phyloP scores from a whole-genome alignment of 2,888 invertebrate genomes.

The Caenorhabditis uteleia region DNA sequence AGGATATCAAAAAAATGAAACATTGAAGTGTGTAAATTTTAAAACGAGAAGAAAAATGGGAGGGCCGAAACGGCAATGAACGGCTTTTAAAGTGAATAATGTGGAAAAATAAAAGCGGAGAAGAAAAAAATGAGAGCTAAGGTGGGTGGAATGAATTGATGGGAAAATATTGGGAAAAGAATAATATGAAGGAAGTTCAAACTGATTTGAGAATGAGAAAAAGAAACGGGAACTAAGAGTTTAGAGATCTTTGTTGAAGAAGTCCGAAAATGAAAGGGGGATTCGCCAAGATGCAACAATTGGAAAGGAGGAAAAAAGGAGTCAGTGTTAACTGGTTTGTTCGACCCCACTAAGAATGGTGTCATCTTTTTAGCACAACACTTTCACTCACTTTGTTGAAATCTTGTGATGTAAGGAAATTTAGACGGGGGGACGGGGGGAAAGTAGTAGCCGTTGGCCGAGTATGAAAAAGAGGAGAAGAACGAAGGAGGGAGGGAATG shows the following conservation, averaged over 20 bases:
- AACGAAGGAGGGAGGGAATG: not conserved
- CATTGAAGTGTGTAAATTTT: constrained; percentile 8
- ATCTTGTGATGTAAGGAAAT: not conserved
- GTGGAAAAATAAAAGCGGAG: too few species aligned
- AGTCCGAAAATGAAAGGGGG: too few species aligned
- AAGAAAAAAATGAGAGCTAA: too few species aligned
- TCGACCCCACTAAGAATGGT: not conserved
- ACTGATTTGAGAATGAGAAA: too few species aligned
- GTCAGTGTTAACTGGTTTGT: constrained; percentile 2
- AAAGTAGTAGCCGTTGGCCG: not conserved
- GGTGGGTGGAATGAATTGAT: too few species aligned
- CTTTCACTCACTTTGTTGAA: not conserved
- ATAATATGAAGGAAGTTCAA: too few species aligned
- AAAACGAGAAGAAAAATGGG: constrained; percentile 14
- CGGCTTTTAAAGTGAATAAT: too few species aligned
- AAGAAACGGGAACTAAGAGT: too few species aligned
- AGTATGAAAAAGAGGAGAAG: not conserved
- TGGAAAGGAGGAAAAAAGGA: not conserved
- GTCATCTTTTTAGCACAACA: not conserved
- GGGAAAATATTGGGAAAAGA: too few species aligned
- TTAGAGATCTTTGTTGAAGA: too few species aligned
- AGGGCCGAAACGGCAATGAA: constrained; percentile 18
- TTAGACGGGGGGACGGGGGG: not conserved
- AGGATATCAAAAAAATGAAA: too few species aligned
- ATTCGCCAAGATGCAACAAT: not conserved